Evolutionary conservation across 1,140 invertebrate genomes (phyloP).

Genomic region (Himalopsyche phryganea): DNA sequence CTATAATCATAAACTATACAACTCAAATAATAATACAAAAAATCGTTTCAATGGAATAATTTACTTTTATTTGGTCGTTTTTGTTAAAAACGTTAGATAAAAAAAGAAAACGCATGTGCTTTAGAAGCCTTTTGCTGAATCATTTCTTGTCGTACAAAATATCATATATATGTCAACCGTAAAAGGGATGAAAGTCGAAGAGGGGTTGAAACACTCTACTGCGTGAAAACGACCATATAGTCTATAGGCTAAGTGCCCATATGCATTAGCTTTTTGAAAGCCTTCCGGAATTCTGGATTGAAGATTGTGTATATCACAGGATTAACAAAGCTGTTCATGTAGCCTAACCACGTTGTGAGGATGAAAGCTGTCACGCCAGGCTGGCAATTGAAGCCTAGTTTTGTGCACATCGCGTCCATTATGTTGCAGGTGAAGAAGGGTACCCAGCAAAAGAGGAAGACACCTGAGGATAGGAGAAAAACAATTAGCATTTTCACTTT

Average conservation of each 20-base stretch:
- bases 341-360: constrained; percentile 96
- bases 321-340: constrained; percentile 98
- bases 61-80: too few species aligned
- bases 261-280: constrained; percentile 92
- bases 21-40: too few species aligned
- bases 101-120: too few species aligned
- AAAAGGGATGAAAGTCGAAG: too few species aligned
- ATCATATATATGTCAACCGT: too few species aligned
- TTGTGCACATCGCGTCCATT: constrained; percentile 91
- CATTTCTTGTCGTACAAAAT: too few species aligned
- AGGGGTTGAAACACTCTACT: constrained; percentile 16
- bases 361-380: constrained; percentile 89
- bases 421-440: constrained; percentile 99
- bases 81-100: too few species aligned
- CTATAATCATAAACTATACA: too few species aligned
- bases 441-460: constrained; percentile 98
- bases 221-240: constrained; percentile 47
- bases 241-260: constrained; percentile 55
- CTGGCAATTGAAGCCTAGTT: constrained; percentile 73
- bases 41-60: too few species aligned
- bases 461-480: constrained; percentile 51
- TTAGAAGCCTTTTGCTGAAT: too few species aligned
- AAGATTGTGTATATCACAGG: constrained; percentile 99
- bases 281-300: constrained; percentile 98
- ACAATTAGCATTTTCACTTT: not conserved